phyloP scores from a whole-genome alignment of 1,140 invertebrate genomes.

The Copidosoma floridanum region DNA sequence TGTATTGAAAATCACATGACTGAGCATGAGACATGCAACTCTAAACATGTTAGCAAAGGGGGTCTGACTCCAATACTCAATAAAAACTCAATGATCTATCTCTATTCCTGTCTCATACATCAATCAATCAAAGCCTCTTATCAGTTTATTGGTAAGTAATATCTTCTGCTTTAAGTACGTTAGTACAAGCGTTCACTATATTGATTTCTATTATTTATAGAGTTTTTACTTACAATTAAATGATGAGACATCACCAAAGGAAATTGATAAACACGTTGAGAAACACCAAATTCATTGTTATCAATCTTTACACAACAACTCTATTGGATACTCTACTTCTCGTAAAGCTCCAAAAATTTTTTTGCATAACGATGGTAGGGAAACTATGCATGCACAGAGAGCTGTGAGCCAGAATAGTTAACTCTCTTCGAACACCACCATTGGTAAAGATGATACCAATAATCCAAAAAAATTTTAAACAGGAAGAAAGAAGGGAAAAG shows the following conservation, averaged over 20 bases:
- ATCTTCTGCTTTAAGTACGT: not conserved
- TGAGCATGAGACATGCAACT: not conserved
- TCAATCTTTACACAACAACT: too few species aligned
- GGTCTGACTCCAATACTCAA: not conserved
- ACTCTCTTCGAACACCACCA: not conserved
- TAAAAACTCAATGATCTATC: not conserved
- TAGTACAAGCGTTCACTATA: not conserved
- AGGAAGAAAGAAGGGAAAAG: not conserved
- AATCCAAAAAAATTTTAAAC: not conserved
- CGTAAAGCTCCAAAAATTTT: too few species aligned
- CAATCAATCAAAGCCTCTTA: not conserved
- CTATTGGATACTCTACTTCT: too few species aligned
- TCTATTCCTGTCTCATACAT: not conserved
- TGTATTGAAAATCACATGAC: too few species aligned
- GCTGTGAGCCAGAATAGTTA: not conserved
- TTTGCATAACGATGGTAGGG: too few species aligned
- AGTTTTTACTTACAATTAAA: not conserved
- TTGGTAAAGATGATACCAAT: not conserved
- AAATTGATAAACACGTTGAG: not conserved
- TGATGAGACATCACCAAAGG: not conserved
- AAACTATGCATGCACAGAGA: too few species aligned
- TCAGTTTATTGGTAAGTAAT: not conserved
- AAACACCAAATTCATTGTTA: not conserved
- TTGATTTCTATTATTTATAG: not conserved
- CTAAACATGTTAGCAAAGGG: not conserved